Conservation (phyloP, 1,140 invertebrate species). For the Bombus superbus region DNA sequence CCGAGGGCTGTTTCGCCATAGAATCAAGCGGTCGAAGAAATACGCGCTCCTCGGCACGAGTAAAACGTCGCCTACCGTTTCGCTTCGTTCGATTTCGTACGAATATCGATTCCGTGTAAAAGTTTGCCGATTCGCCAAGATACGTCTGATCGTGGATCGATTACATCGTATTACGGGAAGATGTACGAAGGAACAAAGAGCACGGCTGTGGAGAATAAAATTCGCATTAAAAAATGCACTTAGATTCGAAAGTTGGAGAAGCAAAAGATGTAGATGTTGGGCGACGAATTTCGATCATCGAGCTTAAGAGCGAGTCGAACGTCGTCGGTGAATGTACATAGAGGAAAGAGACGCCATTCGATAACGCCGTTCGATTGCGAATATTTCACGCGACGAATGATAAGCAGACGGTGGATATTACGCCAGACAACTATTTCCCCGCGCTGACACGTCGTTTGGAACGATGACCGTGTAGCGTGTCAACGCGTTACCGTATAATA, state of each 20-base stretch:
- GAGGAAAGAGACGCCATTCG: background rate
- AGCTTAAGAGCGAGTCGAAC: background rate
- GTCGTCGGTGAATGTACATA: background rate
- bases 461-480: constrained; percentile 17
- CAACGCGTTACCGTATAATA: constrained; percentile 22
- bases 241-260: no score
- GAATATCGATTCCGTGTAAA: background rate
- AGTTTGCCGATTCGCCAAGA: no score
- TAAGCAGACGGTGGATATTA: constrained; percentile 5
- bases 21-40: background rate
- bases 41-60: background rate
- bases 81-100: background rate
- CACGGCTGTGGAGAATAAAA: no score
- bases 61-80: background rate
- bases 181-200: no score
- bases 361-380: background rate
- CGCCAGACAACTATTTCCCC: background rate
- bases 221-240: no score
- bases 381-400: constrained; percentile 2
- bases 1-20: no score
- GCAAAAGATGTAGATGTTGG: no score
- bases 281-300: background rate
- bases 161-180: no score
- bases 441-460: background rate
- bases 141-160: no score